These are phyloP conservation scores for Ahaetulla prasina DNA, from an alignment of 2,113 vertebrate species.

Conservation along the genomic window DNA sequence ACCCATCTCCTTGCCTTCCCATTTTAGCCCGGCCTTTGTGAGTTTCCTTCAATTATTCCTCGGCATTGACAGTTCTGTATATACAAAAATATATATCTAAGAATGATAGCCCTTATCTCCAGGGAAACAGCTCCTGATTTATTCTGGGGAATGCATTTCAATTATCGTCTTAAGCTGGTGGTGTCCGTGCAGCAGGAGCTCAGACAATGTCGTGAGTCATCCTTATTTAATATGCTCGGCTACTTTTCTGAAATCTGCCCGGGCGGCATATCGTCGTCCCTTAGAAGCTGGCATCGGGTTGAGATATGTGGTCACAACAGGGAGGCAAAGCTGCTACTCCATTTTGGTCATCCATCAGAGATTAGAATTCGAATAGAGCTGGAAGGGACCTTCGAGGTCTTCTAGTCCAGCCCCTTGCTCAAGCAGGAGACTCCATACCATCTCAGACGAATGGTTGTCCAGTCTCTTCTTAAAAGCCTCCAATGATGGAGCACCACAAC, in stretches of 20 bases:
- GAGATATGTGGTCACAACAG: not conserved
- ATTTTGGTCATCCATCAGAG: not conserved
- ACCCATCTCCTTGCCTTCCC: not conserved
- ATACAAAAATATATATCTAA: not conserved
- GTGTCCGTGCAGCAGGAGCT: not conserved
- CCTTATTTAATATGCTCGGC: slow-evolving; percentile 23
- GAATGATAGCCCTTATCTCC: slow-evolving; percentile 22
- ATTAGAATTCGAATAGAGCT: not conserved
- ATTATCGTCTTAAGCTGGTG: slow-evolving; percentile 44
- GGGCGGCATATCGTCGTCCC: not conserved
- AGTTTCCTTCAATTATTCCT: not conserved
- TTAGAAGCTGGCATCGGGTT: not conserved
- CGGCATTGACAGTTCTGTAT: not conserved
- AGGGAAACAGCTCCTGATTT: slow-evolving; percentile 50
- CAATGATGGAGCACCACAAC: not conserved
- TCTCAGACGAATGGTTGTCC: no score
- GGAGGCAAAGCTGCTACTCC: not conserved
- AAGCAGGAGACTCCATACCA: not conserved
- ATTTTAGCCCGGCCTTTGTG: not conserved
- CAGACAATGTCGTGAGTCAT: slow-evolving; percentile 39
- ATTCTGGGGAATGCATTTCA: slow-evolving; percentile 17
- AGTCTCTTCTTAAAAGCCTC: not conserved
- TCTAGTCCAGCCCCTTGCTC: not conserved
- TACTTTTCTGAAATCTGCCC: slow-evolving; percentile 29
- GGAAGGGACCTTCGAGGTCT: not conserved